These are phyloP conservation scores for Pterocles burchelli DNA, from an alignment of 2,113 vertebrate genomes.

Conservation along the genomic window DNA sequence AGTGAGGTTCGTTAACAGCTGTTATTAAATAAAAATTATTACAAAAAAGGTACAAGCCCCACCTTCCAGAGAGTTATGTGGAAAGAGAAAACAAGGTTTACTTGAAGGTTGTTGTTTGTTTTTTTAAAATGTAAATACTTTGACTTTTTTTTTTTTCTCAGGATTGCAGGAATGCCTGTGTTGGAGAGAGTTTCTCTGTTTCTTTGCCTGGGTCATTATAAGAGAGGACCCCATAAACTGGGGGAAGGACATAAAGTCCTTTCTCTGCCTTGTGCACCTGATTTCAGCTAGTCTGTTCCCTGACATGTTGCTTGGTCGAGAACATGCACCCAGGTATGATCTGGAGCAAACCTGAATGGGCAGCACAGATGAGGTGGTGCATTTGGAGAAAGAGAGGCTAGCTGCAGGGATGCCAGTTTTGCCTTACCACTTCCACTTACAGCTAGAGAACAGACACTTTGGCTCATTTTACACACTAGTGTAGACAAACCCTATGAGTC, in stretches of 20 bases:
- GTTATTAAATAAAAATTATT: neutral
- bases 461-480: neutral
- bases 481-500: neutral
- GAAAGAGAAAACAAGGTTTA: neutral
- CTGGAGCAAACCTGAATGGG: rapidly evolving
- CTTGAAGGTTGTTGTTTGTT: neutral
- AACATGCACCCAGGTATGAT: neutral
- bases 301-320: neutral
- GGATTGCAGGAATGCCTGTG: neutral
- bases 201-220: neutral
- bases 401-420: rapidly evolving
- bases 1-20: neutral
- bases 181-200: neutral
- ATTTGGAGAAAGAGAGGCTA: rapidly evolving
- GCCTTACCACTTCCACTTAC: neutral
- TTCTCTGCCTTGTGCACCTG: neutral
- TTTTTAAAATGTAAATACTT: neutral
- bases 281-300: neutral
- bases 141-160: neutral
- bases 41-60: neutral
- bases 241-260: neutral
- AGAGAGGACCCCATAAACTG: neutral
- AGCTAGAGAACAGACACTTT: neutral
- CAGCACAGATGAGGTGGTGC: neutral
- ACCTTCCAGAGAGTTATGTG: neutral